These are phyloP conservation scores for Artibeus jamaicensis DNA, from an alignment of 2,797 vertebrate genomes.

Conservation along the genomic window DNA sequence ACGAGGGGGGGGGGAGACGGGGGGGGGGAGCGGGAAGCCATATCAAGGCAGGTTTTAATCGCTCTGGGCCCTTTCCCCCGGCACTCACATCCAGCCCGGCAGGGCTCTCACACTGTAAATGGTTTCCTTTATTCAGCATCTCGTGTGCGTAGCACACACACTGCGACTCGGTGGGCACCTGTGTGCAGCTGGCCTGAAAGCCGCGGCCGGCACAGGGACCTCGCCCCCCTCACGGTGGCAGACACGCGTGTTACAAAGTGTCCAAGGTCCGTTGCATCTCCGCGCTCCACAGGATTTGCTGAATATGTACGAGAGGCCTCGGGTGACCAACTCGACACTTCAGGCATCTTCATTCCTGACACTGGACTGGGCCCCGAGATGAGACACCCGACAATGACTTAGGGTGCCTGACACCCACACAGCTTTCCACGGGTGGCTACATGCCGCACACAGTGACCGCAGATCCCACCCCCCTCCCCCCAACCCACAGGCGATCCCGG, in stretches of 20 bases:
- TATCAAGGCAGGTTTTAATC: background rate
- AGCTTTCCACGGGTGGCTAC: background rate
- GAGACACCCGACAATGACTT: background rate
- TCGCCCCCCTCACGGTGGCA: conserved; percentile 61
- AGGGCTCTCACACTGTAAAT: conserved; percentile 44
- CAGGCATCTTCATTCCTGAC: background rate
- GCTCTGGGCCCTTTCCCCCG: background rate
- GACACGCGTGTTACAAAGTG: conserved; percentile 50
- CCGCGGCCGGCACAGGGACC: conserved; percentile 72
- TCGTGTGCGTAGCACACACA: conserved; percentile 97
- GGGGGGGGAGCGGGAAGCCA: background rate
- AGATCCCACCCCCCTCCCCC: background rate
- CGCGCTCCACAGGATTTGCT: background rate
- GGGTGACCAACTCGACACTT: conserved; percentile 12
- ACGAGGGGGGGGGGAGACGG: too few relatives aligned
- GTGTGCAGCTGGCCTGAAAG: conserved; percentile 92
- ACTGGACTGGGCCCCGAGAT: background rate
- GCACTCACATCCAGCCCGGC: conserved; percentile 16
- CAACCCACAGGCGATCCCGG: background rate
- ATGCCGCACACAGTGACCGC: conserved; percentile 20
- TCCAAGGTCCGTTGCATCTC: conserved; percentile 51
- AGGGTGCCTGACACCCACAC: background rate
- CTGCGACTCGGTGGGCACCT: conserved; percentile 85
- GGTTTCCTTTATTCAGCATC: conserved; percentile 80
- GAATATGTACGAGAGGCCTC: background rate